phyloP scores from a whole-genome alignment of 2,888 invertebrate species.

The Horisme vitalbata region DNA sequence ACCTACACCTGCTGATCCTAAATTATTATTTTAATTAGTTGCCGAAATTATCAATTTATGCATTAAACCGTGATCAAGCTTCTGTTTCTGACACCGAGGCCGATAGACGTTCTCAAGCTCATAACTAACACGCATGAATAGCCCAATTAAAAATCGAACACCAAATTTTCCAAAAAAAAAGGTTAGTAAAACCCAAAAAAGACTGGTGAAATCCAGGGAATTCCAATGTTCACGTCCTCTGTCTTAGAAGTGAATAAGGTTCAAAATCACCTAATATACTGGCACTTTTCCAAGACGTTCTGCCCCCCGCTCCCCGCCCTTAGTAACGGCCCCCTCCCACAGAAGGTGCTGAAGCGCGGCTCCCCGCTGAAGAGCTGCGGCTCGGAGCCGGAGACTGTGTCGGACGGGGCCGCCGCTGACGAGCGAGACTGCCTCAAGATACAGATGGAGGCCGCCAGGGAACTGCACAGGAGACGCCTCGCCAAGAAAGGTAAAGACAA shows the following conservation, averaged over 20 bases:
- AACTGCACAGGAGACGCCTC: conserved; percentile 65
- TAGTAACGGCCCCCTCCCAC: conserved; percentile 26
- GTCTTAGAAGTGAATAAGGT: too few species aligned
- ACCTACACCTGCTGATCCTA: neutral
- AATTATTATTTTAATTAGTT: conserved; percentile 7
- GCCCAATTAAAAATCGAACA: conserved; percentile 4
- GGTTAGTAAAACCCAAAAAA: too few species aligned
- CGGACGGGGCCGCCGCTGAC: conserved; percentile 49
- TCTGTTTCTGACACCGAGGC: conserved; percentile 20
- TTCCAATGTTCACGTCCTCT: too few species aligned
- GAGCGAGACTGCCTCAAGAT: conserved; percentile 69
- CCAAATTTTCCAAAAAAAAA: neutral
- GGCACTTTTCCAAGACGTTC: conserved; percentile 15
- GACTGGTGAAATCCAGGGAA: too few species aligned
- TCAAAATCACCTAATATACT: neutral
- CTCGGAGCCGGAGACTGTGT: conserved; percentile 60
- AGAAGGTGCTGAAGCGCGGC: conserved; percentile 70
- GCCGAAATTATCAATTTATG: conserved; percentile 5
- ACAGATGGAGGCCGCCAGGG: conserved; percentile 76
- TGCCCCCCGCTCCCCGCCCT: neutral
- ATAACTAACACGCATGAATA: conserved; percentile 16
- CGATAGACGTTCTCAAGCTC: conserved; percentile 9
- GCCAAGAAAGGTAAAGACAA: conserved; percentile 74
- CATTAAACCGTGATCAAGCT: conserved; percentile 8
- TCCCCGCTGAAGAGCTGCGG: conserved; percentile 70